Base-by-base conservation (phyloP, 2,888 invertebrate genomes). In the Andricus curvator region DNA sequence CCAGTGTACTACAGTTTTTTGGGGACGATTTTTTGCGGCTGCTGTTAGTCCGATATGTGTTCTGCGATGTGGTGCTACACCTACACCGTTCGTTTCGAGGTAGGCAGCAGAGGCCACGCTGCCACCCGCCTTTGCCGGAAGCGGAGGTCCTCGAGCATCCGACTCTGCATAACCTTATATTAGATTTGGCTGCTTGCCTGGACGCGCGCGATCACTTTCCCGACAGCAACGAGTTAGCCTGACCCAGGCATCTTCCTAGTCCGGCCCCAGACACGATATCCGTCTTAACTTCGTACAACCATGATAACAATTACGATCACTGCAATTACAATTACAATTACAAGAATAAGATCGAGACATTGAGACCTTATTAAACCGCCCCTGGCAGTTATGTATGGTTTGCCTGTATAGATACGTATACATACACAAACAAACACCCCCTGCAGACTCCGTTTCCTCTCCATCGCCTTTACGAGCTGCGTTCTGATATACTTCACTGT, bases 11-110 rank as follows among this genome's bases (percentile, higher is more conserved):
- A 86, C 96, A 97, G 93, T 98, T 98, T 93, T 97, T 98, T 93
- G 97, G 98, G 65, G 99, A 99, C 93, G 98, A 99, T 91, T 99
- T 98, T 93, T 94, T 99, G 86, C 96, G 99, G 83, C 94, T 98
- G 83, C 94, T 98, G 83, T 94, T 98, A 84, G 94, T 98, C 85
- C 96, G 99, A 84, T 99, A 97, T 94, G 96, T 98, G 85, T 99
- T 99, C 94, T 99, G 98, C 94, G 97, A 97, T 94, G 96, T 97
- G 88, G 96, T 97, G 77, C 94, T 99, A 86, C 96, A 97, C 86
- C 94, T 98, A 90, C 99, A 99, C 93, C 95, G 98, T 84, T 96
- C 96, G 81, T 96, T 96, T 93, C 95, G 97, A 90, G 96, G 97
- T 83, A 96, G 97, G n/a, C 96, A 96, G 89, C 97, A 96, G 93